These are phyloP conservation scores for Metacarcinus magister DNA, from an alignment of 2,888 invertebrate species.

Conservation along the genomic window DNA sequence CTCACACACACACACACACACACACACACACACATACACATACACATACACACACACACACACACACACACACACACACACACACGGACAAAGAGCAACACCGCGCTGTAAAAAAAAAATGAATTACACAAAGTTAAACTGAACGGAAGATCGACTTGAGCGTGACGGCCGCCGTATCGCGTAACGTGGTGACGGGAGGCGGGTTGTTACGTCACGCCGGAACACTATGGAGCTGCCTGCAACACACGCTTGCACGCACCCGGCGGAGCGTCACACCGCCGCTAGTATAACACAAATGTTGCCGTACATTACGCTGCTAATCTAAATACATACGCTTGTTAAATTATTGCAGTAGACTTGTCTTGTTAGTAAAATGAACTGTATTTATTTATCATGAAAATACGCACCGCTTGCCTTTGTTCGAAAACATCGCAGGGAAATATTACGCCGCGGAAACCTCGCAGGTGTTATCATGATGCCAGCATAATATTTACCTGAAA, in stretches of 20 bases:
- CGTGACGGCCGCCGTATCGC: conserved; percentile 28
- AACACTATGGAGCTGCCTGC: not conserved
- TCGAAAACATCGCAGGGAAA: not conserved
- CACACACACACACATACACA: conserved; percentile 55
- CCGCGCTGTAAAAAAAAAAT: not conserved
- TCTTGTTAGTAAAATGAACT: conserved; percentile 29
- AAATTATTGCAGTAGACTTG: not conserved
- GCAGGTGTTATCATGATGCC: not conserved
- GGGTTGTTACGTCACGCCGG: conserved; percentile 43
- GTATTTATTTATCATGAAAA: conserved; percentile 22
- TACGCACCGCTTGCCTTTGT: conserved; percentile 3
- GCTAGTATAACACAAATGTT: conserved; percentile 8
- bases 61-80: conserved; percentile 47
- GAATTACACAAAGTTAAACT: conserved; percentile 48
- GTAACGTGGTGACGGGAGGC: conserved; percentile 46
- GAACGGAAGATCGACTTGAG: conserved; percentile 27
- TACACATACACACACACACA: conserved; percentile 21
- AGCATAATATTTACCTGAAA: not conserved
- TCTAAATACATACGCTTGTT: not conserved
- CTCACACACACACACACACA: conserved; percentile 37
- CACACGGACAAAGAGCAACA: conserved; percentile 44
- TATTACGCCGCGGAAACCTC: not conserved
- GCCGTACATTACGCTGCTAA: conserved; percentile 30
- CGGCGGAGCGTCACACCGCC: not conserved
- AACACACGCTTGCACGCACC: not conserved